Percentiles rank a stretch among this genome's conserved stretches.
Conservation (phyloP, 2,888 invertebrate species). For the Syritta pipiens region DNA sequence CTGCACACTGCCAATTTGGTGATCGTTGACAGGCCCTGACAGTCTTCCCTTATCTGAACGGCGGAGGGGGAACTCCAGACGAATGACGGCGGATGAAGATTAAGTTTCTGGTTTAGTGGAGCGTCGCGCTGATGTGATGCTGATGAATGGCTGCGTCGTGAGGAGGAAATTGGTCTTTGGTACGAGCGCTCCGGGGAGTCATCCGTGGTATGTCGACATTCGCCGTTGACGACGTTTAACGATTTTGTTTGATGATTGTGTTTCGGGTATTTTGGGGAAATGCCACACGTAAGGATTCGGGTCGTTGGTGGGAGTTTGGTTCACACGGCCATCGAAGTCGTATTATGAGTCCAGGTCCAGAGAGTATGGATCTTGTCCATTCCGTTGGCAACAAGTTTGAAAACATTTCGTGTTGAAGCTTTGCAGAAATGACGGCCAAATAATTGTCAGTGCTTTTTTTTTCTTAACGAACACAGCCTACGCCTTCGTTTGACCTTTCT, state of each 20-base stretch:
- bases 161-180: slow-evolving; percentile 39
- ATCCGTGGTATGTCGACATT: slow-evolving; percentile 63
- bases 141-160: slow-evolving; percentile 62
- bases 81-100: slow-evolving; percentile 60
- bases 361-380: too few species aligned
- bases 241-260: slow-evolving; percentile 31
- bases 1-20: slow-evolving; percentile 48
- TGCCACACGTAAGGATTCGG: slow-evolving; percentile 53
- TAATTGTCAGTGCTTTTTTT: too few species aligned
- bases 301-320: too few species aligned
- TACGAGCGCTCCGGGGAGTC: neutral
- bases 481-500: too few species aligned
- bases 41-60: slow-evolving; percentile 64
- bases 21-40: slow-evolving; percentile 60
- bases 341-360: too few species aligned
- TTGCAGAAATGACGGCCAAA: too few species aligned
- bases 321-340: too few species aligned
- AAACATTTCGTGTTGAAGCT: too few species aligned
- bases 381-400: too few species aligned
- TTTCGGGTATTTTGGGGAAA: slow-evolving; percentile 23
- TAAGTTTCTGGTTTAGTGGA: slow-evolving; percentile 68
- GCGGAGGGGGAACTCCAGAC: slow-evolving; percentile 61
- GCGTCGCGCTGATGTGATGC: slow-evolving; percentile 23
- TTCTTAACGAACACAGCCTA: too few species aligned
- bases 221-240: slow-evolving; percentile 32